Evolutionary conservation across 1,140 invertebrate genomes (phyloP).

Genomic region (Battus philenor): DNA sequence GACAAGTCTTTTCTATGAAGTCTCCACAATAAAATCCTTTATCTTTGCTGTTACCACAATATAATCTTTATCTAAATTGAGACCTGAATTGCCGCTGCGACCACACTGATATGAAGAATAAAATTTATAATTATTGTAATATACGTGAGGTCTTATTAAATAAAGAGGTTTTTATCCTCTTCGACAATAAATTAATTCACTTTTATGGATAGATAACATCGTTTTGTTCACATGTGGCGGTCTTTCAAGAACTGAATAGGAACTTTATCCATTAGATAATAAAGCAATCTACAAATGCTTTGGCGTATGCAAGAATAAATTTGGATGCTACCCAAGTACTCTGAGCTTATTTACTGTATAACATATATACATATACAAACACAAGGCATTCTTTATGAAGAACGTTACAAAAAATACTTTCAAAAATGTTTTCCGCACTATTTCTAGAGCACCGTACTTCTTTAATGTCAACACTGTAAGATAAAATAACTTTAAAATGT

Average conservation of each 20-base stretch:
- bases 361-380: too few relatives aligned
- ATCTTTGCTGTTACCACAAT: slow-evolving; percentile 48
- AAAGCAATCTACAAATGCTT: slow-evolving; percentile 21
- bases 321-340: slow-evolving; percentile 44
- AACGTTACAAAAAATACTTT: too few relatives aligned
- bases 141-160: slow-evolving; percentile 20
- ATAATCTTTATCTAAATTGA: slow-evolving; percentile 67
- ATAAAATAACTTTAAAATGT: neutral
- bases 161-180: slow-evolving; percentile 15
- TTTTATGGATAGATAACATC: slow-evolving; percentile 37
- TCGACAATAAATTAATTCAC: slow-evolving; percentile 49
- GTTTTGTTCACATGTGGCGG: slow-evolving; percentile 31
- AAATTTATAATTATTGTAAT: slow-evolving; percentile 40
- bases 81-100: slow-evolving; percentile 43
- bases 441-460: neutral
- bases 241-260: slow-evolving; percentile 30
- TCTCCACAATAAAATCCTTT: slow-evolving; percentile 57
- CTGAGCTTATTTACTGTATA: slow-evolving; percentile 23
- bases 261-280: slow-evolving; percentile 25
- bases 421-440: neutral
- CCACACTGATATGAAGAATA: slow-evolving; percentile 35
- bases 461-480: neutral
- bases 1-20: slow-evolving; percentile 43
- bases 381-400: too few relatives aligned
- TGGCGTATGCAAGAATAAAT: slow-evolving; percentile 32